Evolutionary conservation across 1,140 invertebrate species (phyloP), one percentile per base, ranked within the genome.

Genomic region (Anadara kagoshimensis): DNA sequence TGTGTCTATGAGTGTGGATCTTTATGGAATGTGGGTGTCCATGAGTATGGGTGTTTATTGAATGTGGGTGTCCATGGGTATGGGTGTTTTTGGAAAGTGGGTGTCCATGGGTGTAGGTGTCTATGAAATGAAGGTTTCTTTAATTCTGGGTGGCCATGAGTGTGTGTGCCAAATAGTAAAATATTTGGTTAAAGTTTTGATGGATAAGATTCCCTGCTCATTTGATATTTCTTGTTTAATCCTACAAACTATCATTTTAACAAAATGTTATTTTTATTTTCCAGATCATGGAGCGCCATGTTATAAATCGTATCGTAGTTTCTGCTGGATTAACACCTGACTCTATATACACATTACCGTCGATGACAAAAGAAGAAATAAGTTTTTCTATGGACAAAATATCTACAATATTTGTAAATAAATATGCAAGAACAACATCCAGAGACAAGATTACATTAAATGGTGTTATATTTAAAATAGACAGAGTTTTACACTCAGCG

Each of bases 391-490:
- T 5, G 11, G 62, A 64, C n/a, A 29, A 64, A 36, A 36, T 7
- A 36, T 51, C 62, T n/a, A 62, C 67, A 0, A 45, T 69, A 36
- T 26, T 18, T 16, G 53, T 69, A 18, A 69, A 62, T 36, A 69
- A 69, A 53, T 69, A 59, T 36, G 57, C 67, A 11, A 51, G 43
- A 26, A 58, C 22, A 11, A 5, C 69, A 36, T 58, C 68, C 16
- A 56, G 43, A 53, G 79, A 80, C 29, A 67, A 62, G 36, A 58
- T 84, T 64, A 75, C 82, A 11, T 65, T 64, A 12, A 84, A 84
- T 62, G 82, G 82, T 1, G 73, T 84, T 24, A 56, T 84, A 5
- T 79, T 80, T 62, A 81, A 80, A 66, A 47, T 82, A 2, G 75
- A 80, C 44, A 71, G 72, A 59, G 75, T 84, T 0, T 54, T 84